Evolutionary conservation across 1,140 invertebrate genomes (phyloP).

Genomic region (Aphelinus certus): DNA sequence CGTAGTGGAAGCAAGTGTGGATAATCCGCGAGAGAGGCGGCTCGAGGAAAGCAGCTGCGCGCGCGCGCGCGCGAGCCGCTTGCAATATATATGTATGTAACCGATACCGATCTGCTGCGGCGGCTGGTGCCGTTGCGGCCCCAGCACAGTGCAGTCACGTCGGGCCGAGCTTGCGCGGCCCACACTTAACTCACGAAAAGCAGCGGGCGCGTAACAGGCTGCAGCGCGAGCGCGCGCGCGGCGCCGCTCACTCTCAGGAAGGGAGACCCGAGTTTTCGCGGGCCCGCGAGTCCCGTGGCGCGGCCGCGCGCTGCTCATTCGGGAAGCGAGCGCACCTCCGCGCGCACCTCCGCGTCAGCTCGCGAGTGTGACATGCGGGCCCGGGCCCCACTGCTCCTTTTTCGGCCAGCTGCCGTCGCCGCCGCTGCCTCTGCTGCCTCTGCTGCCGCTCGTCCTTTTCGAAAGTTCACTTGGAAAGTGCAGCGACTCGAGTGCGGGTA

Average conservation of each 20-base stretch:
- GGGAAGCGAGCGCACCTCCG: not conserved
- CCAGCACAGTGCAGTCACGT: no score
- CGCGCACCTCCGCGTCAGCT: not conserved
- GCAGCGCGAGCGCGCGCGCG: not conserved
- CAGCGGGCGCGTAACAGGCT: no score
- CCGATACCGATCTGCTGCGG: no score
- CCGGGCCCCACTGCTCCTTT: not conserved
- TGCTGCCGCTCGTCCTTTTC: not conserved
- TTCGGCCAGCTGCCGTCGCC: not conserved
- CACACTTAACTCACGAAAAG: not conserved
- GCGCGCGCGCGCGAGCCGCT: no score
- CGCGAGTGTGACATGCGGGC: not conserved
- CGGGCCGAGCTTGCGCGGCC: constrained; percentile 4
- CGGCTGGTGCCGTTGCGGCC: no score
- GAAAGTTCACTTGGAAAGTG: constrained; percentile 22
- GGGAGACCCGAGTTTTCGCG: not conserved
- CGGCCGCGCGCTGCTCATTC: no score
- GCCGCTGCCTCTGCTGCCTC: no score
- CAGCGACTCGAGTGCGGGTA: not conserved
- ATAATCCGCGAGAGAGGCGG: no score
- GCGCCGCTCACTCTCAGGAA: not conserved
- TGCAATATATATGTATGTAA: no score
- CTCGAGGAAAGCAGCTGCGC: no score
- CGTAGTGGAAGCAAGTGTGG: no score
- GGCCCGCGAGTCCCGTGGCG: not conserved